phyloP scores from a whole-genome alignment of 2,888 invertebrate species.

The Tetragonula carbonaria region DNA sequence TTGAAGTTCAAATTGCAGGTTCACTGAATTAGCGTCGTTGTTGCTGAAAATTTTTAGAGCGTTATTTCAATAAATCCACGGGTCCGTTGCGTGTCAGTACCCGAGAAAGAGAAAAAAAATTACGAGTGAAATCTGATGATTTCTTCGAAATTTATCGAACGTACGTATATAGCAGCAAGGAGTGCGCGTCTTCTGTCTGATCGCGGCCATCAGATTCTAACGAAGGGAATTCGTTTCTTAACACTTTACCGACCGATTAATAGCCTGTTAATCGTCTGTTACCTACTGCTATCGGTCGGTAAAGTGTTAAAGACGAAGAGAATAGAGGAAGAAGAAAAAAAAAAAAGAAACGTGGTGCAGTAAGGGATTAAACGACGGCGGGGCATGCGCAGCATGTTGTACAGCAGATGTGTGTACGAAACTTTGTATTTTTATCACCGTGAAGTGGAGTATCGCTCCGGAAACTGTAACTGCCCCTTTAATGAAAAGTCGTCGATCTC shows the following conservation, averaged over 20 bases:
- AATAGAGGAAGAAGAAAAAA: background rate
- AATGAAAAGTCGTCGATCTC: conserved; percentile 6
- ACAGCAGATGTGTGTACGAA: conserved; percentile 52
- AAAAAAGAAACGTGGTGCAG: conserved; percentile 17
- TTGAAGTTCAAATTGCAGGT: too few relatives aligned
- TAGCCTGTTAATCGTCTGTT: too few relatives aligned
- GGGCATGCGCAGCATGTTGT: conserved; percentile 60
- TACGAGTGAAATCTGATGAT: background rate
- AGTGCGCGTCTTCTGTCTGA: background rate
- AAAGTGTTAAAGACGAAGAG: background rate
- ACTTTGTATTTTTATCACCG: background rate
- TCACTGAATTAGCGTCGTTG: too few relatives aligned
- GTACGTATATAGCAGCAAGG: conserved; percentile 9
- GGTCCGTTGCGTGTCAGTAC: background rate
- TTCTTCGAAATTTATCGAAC: background rate
- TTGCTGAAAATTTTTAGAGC: too few relatives aligned
- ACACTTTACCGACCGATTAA: too few relatives aligned
- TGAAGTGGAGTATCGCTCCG: background rate
- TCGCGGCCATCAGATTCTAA: too few relatives aligned
- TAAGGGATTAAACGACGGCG: conserved; percentile 55
- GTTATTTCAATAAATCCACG: too few relatives aligned
- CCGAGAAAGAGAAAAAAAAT: background rate
- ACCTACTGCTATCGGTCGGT: too few relatives aligned
- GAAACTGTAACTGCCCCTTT: background rate
- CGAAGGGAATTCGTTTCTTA: background rate